These are phyloP conservation scores for Xyliphius kryptos DNA, from an alignment of 2,113 vertebrate species.

Conservation along the genomic window DNA sequence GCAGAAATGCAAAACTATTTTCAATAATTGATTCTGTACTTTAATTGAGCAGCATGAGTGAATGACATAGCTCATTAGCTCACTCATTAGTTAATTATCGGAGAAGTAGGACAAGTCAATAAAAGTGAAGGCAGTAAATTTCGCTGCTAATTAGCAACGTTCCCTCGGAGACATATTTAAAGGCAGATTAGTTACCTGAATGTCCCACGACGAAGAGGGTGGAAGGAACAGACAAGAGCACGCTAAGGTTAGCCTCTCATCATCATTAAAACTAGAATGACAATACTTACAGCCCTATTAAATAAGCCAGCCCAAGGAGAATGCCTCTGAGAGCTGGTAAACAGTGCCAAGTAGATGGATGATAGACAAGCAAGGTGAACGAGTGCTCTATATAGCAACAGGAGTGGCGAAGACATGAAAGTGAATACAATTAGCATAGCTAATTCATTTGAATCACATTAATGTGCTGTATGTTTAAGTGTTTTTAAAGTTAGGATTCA, in stretches of 20 bases:
- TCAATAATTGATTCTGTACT: slow-evolving; percentile 98
- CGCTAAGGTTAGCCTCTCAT: slow-evolving; percentile 56
- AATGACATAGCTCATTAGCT: slow-evolving; percentile 99
- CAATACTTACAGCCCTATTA: slow-evolving; percentile 47
- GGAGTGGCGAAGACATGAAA: neutral
- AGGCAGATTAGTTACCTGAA: slow-evolving; percentile 97
- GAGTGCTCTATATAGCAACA: slow-evolving; percentile 20
- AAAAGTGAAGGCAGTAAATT: slow-evolving; percentile 99
- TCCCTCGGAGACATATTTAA: slow-evolving; percentile 99
- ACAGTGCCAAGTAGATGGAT: slow-evolving; percentile 38
- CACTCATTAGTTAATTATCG: slow-evolving; percentile 99
- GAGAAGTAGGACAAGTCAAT: slow-evolving; percentile 99
- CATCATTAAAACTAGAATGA: slow-evolving; percentile 55
- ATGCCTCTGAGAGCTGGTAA: slow-evolving; percentile 36
- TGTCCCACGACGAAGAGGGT: slow-evolving; percentile 81
- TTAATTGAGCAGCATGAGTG: slow-evolving; percentile 99
- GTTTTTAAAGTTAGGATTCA: too few relatives aligned
- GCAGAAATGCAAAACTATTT: slow-evolving; percentile 86
- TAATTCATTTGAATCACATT: too few relatives aligned
- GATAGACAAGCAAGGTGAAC: slow-evolving; percentile 34
- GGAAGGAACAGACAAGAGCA: slow-evolving; percentile 55
- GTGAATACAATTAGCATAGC: too few relatives aligned
- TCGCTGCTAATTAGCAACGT: slow-evolving; percentile 98
- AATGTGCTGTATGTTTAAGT: too few relatives aligned
- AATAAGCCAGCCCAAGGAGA: slow-evolving; percentile 36